Conservation (phyloP, 2,797 vertebrate species). For the Leucoraja ocellata region DNA sequence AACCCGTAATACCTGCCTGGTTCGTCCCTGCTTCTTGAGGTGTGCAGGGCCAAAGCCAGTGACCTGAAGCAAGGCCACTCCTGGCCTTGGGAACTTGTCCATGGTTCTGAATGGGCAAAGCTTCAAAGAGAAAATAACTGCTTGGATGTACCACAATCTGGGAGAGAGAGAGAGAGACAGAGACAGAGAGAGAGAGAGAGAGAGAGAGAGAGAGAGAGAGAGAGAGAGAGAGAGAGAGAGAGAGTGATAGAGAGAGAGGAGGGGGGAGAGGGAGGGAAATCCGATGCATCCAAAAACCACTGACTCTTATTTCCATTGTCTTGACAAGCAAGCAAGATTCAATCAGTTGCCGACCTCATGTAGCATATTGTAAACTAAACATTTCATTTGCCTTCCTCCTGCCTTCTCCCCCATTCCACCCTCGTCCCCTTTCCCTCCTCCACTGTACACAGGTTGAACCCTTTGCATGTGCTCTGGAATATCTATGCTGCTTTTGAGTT, state of each 20-base stretch:
- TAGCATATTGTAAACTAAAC: constrained; percentile 64
- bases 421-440: constrained; percentile 49
- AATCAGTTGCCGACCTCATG: constrained; percentile 63
- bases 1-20: constrained; percentile 41
- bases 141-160: constrained; percentile 52
- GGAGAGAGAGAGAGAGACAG: constrained; percentile 44
- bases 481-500: constrained; percentile 60
- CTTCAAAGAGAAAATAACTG: neutral
- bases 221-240: constrained; percentile 40
- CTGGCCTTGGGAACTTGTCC: neutral
- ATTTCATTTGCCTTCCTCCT: constrained; percentile 49
- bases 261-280: constrained; percentile 47
- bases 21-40: constrained; percentile 58
- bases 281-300: constrained; percentile 54
- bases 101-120: constrained; percentile 40
- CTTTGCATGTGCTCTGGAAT: constrained; percentile 71
- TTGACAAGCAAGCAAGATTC: constrained; percentile 69
- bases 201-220: constrained; percentile 41
- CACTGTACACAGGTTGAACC: constrained; percentile 67
- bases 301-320: constrained; percentile 57
- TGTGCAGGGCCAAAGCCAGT: constrained; percentile 49
- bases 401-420: constrained; percentile 47
- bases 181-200: constrained; percentile 45
- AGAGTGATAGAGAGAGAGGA: constrained; percentile 34
- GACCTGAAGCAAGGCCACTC: neutral